Evolutionary conservation across 2,113 vertebrate species (phyloP).

Genomic region (Hypomesus transpacificus): DNA sequence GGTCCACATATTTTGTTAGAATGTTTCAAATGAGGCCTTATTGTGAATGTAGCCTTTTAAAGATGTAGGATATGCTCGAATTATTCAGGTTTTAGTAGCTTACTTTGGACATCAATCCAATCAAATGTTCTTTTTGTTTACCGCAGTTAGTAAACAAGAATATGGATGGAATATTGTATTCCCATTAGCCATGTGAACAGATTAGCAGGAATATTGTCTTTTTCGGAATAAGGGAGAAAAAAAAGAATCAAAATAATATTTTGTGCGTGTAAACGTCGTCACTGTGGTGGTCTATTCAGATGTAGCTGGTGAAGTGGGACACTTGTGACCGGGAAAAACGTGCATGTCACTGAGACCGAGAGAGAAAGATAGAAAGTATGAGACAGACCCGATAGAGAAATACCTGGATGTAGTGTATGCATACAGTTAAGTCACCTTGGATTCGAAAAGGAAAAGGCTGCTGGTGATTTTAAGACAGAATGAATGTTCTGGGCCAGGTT

Average conservation of each 20-base stretch:
- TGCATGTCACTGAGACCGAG: constrained; percentile 35
- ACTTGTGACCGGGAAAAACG: constrained; percentile 31
- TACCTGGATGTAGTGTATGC: constrained; percentile 46
- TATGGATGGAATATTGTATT: no score
- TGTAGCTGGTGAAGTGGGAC: constrained; percentile 43
- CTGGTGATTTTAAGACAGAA: constrained; percentile 76
- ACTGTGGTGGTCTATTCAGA: constrained; percentile 27
- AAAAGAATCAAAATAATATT: not conserved
- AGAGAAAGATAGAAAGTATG: constrained; percentile 11
- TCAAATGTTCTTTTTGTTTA: no score
- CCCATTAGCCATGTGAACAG: no score
- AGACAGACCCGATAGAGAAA: constrained; percentile 30
- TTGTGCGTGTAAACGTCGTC: not conserved
- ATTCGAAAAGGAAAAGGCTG: constrained; percentile 66
- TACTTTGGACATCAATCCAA: no score
- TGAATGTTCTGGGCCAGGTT: constrained; percentile 45
- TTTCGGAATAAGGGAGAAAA: not conserved
- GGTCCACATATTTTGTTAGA: no score
- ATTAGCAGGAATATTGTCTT: no score
- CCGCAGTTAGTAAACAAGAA: no score
- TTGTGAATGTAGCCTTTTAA: no score
- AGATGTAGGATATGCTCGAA: no score
- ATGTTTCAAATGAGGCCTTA: no score
- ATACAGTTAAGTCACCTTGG: constrained; percentile 50
- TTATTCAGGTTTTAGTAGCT: no score